Base-by-base conservation (phyloP, 2,888 invertebrate genomes). In the Aromia moschata region DNA sequence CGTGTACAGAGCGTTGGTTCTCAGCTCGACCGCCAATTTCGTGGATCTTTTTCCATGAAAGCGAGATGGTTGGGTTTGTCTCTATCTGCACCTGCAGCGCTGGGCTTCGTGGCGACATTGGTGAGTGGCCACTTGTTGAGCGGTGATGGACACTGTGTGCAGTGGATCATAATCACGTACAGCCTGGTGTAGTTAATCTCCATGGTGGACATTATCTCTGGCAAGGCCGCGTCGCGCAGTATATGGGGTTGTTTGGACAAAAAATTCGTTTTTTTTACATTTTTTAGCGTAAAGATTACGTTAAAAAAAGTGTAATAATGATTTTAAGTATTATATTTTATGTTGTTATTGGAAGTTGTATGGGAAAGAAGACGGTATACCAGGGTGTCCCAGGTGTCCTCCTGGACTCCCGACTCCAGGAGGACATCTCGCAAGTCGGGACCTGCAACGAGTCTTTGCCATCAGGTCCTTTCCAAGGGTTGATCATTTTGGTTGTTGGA, bases 351-450 rank as follows among this genome's bases (percentile, higher is more conserved):
- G n/a, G n/a, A n/a, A n/a, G n/a, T n/a, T n/a, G n/a, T n/a, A n/a
- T n/a, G n/a, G n/a, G n/a, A n/a, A n/a, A n/a, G n/a, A n/a, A n/a
- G n/a, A n/a, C n/a, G n/a, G 80, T 82, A 79, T 82, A 93, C 93
- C 91, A 91, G 80, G 53, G 87, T 86, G 65, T 89, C 89, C 67
- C 77, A 80, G 1, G 76, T 76, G 14, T 77, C 79, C 53, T 78
- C 79, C 44, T 89, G 87, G n/a, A 92, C 90, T 54, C 91, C 91
- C 77, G 92, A 90, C 74, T 91, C 90, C n/a, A n/a, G n/a, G n/a
- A n/a, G n/a, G n/a, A n/a, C n/a, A n/a, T n/a, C n/a, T n/a, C n/a
- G n/a, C n/a, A n/a, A n/a, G n/a, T n/a, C n/a, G n/a, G 59, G 91
- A 87, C 61, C 86, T 89, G 78, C 93, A 94, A 69, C 89, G 86